Percentiles rank a stretch among this genome's conserved stretches.
Evolutionary conservation across 2,797 vertebrate genomes (phyloP).

Genomic region (Pipistrellus kuhlii): DNA sequence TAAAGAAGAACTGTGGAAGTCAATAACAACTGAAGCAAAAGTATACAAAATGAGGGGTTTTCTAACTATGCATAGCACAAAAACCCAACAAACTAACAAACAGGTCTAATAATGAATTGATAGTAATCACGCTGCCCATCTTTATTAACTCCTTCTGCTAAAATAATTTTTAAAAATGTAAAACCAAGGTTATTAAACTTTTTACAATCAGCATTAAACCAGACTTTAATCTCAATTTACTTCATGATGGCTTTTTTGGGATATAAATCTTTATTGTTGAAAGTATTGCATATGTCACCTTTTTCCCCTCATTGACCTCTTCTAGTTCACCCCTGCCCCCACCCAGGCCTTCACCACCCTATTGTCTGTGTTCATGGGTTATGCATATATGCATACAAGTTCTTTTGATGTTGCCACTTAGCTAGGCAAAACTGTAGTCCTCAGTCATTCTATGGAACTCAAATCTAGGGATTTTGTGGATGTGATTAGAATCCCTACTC

Average conservation of each 20-base stretch:
- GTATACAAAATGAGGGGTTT: conserved; percentile 47
- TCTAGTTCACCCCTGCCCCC: fast-evolving
- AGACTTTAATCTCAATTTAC: not conserved
- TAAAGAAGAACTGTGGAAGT: conserved; percentile 70
- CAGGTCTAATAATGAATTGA: conserved; percentile 54
- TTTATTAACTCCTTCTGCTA: not conserved
- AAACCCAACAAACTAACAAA: conserved; percentile 65
- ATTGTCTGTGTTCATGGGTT: no score
- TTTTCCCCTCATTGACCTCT: no score
- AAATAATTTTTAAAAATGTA: conserved; percentile 10
- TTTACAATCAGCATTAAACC: conserved; percentile 53
- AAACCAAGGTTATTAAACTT: conserved; percentile 10
- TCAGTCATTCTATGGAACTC: not conserved
- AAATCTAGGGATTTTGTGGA: not conserved
- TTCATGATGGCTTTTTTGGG: not conserved
- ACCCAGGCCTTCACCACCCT: no score
- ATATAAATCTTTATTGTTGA: no score
- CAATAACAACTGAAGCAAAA: conserved; percentile 78
- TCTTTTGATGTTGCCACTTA: not conserved
- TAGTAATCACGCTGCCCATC: conserved; percentile 12
- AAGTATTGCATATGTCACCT: no score
- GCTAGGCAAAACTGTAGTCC: not conserved
- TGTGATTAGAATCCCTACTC: not conserved
- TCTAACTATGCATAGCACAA: conserved; percentile 60
- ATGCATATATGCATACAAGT: no score